Evolutionary conservation across 2,888 invertebrate species (phyloP).

Genomic region (Mechanitis messenoides): DNA sequence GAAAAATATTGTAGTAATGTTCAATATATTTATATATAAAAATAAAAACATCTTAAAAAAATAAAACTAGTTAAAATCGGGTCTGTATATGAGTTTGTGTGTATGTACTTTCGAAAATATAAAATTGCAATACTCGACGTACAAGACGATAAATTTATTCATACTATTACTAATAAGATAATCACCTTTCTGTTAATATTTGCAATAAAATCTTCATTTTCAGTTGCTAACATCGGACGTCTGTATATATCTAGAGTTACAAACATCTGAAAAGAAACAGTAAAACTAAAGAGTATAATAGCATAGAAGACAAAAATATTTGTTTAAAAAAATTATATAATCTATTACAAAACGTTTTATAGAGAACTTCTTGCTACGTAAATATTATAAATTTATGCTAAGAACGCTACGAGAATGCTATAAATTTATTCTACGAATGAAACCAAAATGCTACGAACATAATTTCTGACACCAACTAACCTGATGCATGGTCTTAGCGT

Average conservation of each 20-base stretch:
- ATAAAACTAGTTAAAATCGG: too few species aligned
- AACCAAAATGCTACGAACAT: too few species aligned
- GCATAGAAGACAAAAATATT: too few species aligned
- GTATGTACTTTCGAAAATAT: too few species aligned
- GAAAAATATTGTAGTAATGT: constrained; percentile 8
- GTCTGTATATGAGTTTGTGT: too few species aligned
- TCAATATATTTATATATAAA: not conserved
- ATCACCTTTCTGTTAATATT: constrained; percentile 75
- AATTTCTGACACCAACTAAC: constrained; percentile 31
- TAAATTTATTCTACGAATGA: too few species aligned
- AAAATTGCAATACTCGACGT: too few species aligned
- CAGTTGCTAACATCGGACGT: constrained; percentile 66
- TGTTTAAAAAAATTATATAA: too few species aligned
- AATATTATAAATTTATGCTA: too few species aligned
- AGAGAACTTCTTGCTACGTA: too few species aligned
- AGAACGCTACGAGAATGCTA: too few species aligned
- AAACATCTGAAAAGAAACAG: constrained; percentile 55
- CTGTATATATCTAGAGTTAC: constrained; percentile 64
- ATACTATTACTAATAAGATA: not conserved
- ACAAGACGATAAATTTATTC: not conserved
- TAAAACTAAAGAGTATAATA: constrained; percentile 3
- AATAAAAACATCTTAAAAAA: not conserved
- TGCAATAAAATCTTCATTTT: constrained; percentile 77
- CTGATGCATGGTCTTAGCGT: constrained; percentile 67
- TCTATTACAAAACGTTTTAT: too few species aligned